Conservation (phyloP, 1,140 invertebrate species). For the Drosophila bipectinata region DNA sequence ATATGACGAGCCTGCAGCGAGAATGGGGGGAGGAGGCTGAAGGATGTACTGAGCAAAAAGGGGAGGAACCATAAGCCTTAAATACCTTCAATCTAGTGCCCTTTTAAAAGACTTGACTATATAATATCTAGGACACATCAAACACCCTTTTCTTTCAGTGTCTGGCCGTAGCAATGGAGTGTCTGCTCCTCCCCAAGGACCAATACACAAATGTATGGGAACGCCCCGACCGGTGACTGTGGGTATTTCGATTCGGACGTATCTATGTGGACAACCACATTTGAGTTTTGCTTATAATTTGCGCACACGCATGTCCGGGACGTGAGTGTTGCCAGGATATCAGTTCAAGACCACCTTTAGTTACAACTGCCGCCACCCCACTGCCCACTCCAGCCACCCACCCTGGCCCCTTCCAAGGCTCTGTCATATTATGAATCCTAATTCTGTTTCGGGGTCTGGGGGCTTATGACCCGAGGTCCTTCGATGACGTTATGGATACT, state of each 20-base stretch:
- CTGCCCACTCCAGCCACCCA: neutral
- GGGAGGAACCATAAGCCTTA: neutral
- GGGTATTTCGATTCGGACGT: conserved; percentile 5
- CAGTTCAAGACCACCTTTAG: conserved; percentile 44
- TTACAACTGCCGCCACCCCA: conserved; percentile 38
- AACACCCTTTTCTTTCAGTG: conserved; percentile 16
- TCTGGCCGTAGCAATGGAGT: neutral
- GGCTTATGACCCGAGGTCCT: conserved; percentile 59
- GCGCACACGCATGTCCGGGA: conserved; percentile 16
- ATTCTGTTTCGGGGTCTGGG: conserved; percentile 37
- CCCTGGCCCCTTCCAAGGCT: conserved; percentile 37
- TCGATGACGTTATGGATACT: conserved; percentile 77
- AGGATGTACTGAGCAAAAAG: conserved; percentile 6
- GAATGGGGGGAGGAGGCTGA: neutral
- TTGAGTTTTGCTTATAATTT: conserved; percentile 72
- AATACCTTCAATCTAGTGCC: no score
- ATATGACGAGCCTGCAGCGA: conserved; percentile 18
- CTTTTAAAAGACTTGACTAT: no score
- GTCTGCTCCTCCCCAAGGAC: conserved; percentile 49
- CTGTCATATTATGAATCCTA: conserved; percentile 79
- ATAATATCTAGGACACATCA: no score
- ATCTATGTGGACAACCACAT: conserved; percentile 54
- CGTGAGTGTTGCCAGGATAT: conserved; percentile 63
- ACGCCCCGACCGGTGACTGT: conserved; percentile 5
- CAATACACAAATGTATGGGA: conserved; percentile 58